phyloP scores from a whole-genome alignment of 2,797 vertebrate genomes.

The Pipistrellus kuhlii region DNA sequence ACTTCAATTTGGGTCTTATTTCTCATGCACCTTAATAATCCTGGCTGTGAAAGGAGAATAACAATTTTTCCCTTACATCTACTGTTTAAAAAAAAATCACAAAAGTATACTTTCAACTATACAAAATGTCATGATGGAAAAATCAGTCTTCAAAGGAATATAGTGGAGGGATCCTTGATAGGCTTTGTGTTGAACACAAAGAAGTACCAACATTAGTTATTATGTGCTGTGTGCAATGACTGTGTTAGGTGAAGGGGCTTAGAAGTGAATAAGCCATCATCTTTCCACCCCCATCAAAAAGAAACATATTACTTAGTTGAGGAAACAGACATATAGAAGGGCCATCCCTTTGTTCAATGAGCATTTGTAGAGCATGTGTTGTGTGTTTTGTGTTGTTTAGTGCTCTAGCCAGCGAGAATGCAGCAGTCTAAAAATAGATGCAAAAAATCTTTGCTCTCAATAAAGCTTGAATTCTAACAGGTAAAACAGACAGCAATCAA shows the following conservation, averaged over 20 bases:
- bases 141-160: neutral
- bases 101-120: neutral
- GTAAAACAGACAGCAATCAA: neutral
- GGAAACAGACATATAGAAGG: neutral
- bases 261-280: neutral
- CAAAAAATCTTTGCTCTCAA: rapidly evolving
- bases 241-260: rapidly evolving
- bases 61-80: neutral
- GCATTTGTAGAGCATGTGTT: no score
- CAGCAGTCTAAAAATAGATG: neutral
- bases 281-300: neutral
- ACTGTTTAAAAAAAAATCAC: neutral
- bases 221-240: rapidly evolving
- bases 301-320: neutral
- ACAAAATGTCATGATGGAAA: neutral
- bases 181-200: neutral
- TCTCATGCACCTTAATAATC: constrained; percentile 1
- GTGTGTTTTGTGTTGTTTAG: rapidly evolving
- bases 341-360: neutral
- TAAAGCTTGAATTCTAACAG: neutral
- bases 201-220: neutral
- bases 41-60: neutral
- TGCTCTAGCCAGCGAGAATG: neutral
- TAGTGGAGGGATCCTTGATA: neutral
- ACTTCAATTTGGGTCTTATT: constrained; percentile 13